phyloP scores from a whole-genome alignment of 2,888 invertebrate species.

The Hoplodrina ambigua region DNA sequence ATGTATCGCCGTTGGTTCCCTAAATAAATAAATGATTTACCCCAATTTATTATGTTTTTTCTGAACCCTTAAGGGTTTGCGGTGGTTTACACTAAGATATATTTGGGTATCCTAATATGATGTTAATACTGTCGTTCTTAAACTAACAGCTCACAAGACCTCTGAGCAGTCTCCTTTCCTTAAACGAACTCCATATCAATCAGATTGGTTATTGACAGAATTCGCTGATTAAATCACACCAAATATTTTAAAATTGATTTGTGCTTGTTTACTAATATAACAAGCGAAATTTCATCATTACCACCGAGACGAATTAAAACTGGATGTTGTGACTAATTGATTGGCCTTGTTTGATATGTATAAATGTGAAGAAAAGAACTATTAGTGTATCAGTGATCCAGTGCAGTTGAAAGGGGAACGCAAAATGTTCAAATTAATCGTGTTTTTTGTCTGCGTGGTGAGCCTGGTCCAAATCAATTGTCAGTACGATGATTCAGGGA shows the following conservation, averaged over 20 bases:
- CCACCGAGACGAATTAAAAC: neutral
- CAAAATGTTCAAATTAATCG: slow-evolving; percentile 1
- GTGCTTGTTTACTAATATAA: neutral
- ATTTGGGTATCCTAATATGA: too few species aligned
- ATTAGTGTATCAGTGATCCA: neutral
- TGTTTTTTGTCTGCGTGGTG: neutral
- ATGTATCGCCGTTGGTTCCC: too few species aligned
- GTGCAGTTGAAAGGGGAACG: neutral
- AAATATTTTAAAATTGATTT: neutral
- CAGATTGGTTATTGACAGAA: neutral
- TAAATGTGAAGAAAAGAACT: neutral
- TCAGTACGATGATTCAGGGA: neutral
- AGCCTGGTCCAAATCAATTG: neutral
- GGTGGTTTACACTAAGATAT: too few species aligned
- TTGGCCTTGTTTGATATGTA: neutral
- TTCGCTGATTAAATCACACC: neutral
- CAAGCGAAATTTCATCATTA: neutral
- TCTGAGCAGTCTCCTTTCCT: neutral
- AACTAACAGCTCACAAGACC: too few species aligned
- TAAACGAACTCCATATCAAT: neutral
- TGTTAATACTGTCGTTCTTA: too few species aligned
- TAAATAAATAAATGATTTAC: too few species aligned
- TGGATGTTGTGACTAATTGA: neutral
- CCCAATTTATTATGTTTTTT: too few species aligned
- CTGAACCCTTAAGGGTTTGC: too few species aligned